Percentiles rank a stretch among this genome's conserved stretches.
phyloP scores from a whole-genome alignment of 2,797 vertebrate species.

The Sphenopsis melanotis region DNA sequence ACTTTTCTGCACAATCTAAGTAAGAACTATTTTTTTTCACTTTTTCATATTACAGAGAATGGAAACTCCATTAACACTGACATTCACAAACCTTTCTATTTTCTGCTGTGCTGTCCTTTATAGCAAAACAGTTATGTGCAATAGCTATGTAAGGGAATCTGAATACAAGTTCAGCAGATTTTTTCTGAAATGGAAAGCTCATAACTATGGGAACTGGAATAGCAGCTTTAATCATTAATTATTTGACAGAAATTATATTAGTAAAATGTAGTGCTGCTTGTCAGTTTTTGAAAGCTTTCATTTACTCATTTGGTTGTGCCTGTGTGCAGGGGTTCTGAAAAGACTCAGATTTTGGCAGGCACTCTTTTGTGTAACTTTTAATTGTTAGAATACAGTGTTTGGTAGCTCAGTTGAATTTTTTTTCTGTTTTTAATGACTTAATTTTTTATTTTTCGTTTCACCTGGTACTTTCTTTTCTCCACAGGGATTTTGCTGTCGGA shows the following conservation, averaged over 20 bases:
- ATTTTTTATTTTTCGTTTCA: neutral
- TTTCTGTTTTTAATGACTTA: neutral
- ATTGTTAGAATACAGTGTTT: neutral
- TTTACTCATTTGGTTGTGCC: neutral
- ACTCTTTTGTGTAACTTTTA: neutral
- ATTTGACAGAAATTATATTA: neutral
- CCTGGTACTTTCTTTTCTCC: conserved; percentile 34
- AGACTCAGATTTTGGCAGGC: neutral
- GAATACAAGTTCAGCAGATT: neutral
- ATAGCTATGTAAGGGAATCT: neutral
- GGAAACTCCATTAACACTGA: neutral
- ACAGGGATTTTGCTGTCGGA: conserved; percentile 95
- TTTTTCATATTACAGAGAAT: neutral
- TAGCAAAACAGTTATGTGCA: neutral
- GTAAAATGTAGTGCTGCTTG: neutral
- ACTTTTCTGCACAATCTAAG: conserved; percentile 98
- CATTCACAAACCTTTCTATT: neutral
- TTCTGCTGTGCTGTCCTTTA: neutral
- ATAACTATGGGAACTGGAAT: neutral
- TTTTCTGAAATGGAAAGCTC: neutral
- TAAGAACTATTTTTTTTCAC: conserved; percentile 58
- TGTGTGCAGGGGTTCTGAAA: neutral
- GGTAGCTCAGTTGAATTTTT: neutral
- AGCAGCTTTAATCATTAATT: neutral
- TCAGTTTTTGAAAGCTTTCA: neutral